Percentiles rank a stretch among this genome's conserved stretches.
Conservation (phyloP, 2,113 vertebrate species). For the Ceuthmochares aereus region DNA sequence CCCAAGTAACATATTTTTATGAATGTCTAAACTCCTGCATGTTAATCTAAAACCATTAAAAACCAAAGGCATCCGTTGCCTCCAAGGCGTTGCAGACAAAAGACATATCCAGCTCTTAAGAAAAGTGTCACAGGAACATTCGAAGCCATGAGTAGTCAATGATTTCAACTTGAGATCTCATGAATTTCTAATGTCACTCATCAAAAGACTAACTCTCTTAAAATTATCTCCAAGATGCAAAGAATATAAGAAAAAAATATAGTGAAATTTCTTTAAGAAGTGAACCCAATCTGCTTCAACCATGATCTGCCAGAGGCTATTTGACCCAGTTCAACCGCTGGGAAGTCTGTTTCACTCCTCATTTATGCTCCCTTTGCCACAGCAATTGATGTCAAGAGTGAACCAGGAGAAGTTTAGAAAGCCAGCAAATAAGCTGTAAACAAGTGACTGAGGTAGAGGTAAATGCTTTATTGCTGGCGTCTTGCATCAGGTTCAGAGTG, state of each 20-base stretch:
- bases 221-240: neutral
- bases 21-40: neutral
- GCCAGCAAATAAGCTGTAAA: constrained; percentile 63
- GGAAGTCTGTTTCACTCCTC: neutral
- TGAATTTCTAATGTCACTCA: neutral
- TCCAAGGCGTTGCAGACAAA: neutral
- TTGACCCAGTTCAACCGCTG: neutral
- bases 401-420: constrained; percentile 42
- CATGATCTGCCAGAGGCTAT: neutral
- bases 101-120: neutral
- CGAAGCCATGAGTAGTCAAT: neutral
- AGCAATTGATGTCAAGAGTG: constrained; percentile 43
- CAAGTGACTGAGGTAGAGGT: constrained; percentile 29
- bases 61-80: fast-evolving
- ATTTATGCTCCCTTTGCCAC: neutral
- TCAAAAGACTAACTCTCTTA: neutral
- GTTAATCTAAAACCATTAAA: neutral
- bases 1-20: fast-evolving
- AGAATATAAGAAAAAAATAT: neutral
- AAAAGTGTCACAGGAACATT: neutral
- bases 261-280: neutral
- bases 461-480: constrained; percentile 53
- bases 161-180: neutral
- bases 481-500: neutral
- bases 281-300: neutral